A percentile compares a stretch with the other conserved stretches of the same genome.
These are phyloP conservation scores for Acrobasis suavella DNA, from an alignment of 2,888 invertebrate genomes.

Conservation along the genomic window DNA sequence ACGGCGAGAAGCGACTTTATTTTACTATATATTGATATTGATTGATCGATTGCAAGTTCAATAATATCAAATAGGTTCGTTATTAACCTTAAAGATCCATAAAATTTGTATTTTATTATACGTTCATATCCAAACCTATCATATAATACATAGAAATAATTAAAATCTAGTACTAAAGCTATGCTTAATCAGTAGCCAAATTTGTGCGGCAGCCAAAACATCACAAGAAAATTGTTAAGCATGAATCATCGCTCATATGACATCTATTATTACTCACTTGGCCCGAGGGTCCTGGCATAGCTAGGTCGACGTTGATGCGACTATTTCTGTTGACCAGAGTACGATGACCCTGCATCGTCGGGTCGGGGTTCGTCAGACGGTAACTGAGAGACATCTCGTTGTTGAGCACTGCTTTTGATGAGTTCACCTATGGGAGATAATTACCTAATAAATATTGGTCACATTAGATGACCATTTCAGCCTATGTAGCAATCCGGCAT, in stretches of 20 bases:
- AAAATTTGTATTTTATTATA: too few species aligned
- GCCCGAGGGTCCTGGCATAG: constrained; percentile 67
- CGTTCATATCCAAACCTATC: too few species aligned
- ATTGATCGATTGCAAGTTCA: too few species aligned
- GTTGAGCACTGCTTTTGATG: constrained; percentile 91
- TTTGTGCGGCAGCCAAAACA: background rate
- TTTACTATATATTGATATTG: too few species aligned
- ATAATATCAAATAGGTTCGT: too few species aligned
- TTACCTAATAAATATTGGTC: too few species aligned
- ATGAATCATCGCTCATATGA: constrained; percentile 19
- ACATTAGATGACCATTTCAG: too few species aligned
- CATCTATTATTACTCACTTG: constrained; percentile 47
- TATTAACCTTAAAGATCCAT: too few species aligned
- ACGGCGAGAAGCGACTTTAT: too few species aligned
- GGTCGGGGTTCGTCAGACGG: constrained; percentile 80
- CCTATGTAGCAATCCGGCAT: too few species aligned
- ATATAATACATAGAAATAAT: too few species aligned
- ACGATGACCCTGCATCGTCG: constrained; percentile 62
- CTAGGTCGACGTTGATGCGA: constrained; percentile 74
- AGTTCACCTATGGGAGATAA: constrained; percentile 83
- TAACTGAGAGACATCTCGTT: constrained; percentile 86
- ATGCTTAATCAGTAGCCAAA: background rate
- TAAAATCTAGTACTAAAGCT: too few species aligned
- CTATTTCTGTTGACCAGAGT: constrained; percentile 54
- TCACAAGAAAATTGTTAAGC: constrained; percentile 4